Evolutionary conservation across 1,140 invertebrate genomes (phyloP).

Genomic region (Pomacea maculata): DNA sequence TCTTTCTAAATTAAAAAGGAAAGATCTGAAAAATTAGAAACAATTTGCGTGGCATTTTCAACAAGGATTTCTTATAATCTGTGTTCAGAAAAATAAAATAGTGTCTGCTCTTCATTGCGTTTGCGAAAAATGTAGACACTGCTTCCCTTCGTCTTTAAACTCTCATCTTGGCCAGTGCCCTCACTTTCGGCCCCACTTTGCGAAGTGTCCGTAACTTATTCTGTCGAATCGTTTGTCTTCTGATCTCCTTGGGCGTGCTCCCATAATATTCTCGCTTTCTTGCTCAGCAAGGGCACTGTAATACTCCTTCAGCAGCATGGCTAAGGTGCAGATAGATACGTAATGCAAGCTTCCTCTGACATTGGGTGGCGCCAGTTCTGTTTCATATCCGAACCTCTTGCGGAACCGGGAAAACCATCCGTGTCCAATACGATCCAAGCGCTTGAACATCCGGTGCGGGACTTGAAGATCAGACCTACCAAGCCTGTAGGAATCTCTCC

Average conservation of each 20-base stretch:
- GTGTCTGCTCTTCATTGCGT: too few species aligned
- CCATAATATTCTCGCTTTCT: not conserved
- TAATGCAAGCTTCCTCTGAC: not conserved
- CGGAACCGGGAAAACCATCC: constrained; percentile 18
- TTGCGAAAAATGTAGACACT: too few species aligned
- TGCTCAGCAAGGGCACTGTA: not conserved
- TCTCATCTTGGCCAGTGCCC: too few species aligned
- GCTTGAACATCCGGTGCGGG: not conserved
- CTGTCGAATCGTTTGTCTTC: constrained; percentile 7
- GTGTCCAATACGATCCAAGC: constrained; percentile 7
- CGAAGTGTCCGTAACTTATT: constrained; percentile 20
- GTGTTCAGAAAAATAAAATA: too few species aligned
- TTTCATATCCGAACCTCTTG: not conserved
- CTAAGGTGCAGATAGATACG: constrained; percentile 2
- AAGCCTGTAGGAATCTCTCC: too few species aligned
- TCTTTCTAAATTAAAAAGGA: too few species aligned
- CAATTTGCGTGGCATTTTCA: too few species aligned
- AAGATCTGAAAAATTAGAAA: too few species aligned
- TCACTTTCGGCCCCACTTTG: constrained; percentile 16
- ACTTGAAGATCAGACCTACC: too few species aligned
- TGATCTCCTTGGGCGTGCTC: not conserved
- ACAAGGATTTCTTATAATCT: too few species aligned
- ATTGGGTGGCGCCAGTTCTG: not conserved
- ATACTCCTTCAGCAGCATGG: not conserved
- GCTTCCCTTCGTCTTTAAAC: too few species aligned